These are phyloP conservation scores for Zele albiditarsus DNA, from an alignment of 2,888 invertebrate species.

Conservation along the genomic window DNA sequence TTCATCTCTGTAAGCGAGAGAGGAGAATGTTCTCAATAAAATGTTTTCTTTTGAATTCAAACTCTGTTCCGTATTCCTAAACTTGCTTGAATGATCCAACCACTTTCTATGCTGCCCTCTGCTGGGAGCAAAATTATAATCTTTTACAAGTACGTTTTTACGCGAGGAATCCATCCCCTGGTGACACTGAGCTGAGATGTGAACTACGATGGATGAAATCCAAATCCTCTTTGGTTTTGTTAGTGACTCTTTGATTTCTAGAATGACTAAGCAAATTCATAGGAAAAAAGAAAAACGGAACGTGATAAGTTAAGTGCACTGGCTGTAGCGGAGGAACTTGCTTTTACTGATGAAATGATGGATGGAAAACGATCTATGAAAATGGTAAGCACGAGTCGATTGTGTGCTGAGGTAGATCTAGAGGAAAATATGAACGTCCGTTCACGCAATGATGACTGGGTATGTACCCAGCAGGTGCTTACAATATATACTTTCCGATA, in stretches of 20 bases:
- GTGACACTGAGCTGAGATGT: too few relatives aligned
- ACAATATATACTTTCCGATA: conserved; percentile 26
- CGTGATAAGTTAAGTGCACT: conserved; percentile 51
- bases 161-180: too few relatives aligned
- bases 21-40: too few relatives aligned
- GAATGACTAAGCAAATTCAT: conserved; percentile 68
- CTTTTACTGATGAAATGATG: conserved; percentile 50
- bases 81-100: too few relatives aligned
- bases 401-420: neutral
- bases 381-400: conserved; percentile 60
- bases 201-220: neutral
- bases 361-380: conserved; percentile 63
- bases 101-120: too few relatives aligned
- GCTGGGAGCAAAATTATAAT: too few relatives aligned
- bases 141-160: too few relatives aligned
- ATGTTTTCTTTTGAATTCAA: too few relatives aligned
- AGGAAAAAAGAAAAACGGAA: conserved; percentile 59
- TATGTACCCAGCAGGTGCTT: neutral
- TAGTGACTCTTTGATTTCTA: conserved; percentile 33
- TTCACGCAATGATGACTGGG: conserved; percentile 6
- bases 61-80: too few relatives aligned
- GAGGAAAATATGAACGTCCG: neutral
- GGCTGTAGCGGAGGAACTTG: conserved; percentile 51
- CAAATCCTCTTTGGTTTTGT: neutral
- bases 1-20: too few relatives aligned